Evolutionary conservation across 2,888 invertebrate genomes (phyloP), one percentile per base, ranked within the genome.

Genomic region (Ditula angustiorana): DNA sequence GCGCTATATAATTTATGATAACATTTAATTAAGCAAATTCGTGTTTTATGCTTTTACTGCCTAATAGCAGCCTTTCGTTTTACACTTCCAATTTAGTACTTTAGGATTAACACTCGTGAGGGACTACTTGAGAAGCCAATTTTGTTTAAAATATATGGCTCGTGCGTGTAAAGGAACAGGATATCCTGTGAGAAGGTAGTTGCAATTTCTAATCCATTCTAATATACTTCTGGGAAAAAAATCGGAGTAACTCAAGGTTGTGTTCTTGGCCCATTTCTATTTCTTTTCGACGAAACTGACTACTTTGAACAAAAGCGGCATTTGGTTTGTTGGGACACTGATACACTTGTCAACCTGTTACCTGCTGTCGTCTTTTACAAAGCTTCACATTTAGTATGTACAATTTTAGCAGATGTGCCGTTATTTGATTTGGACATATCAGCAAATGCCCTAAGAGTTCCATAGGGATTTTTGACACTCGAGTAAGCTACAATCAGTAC

Each of bases 21-120:
- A 64, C 58, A 35, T 53, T 64, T 37, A 53, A 59, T 64, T 59
- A 64, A 58, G 28, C 46, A 53, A 52, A 63, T 64, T 64, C 28
- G 46, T 53, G 64, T 64, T 64, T 59, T 64, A 59, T 53, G 23
- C 46, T 35, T 59, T 64, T 59, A 64, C 59, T 35, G 28, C 53
- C 26, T 56, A 56, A 56, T 49, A 37, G 46, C 49, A 24, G 57
- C 13, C 55, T 57, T 50, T 28, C 16, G 16, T 53, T 35, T 61
- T 16, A 44, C 56, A 41, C 56, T 56, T 57, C 28, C 23, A 37
- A 47, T 62, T 44, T 53, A 53, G 52, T 52, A 7, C 24, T 46
- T 24, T 19, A 41, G 41, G 16, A 10, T 41, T 41, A 41, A 41
- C 41, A 41, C 41, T 41, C 13, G n/a, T 21, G 41, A 46, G 44